phyloP scores from a whole-genome alignment of 1,140 invertebrate species.

The Colletes latitarsis region DNA sequence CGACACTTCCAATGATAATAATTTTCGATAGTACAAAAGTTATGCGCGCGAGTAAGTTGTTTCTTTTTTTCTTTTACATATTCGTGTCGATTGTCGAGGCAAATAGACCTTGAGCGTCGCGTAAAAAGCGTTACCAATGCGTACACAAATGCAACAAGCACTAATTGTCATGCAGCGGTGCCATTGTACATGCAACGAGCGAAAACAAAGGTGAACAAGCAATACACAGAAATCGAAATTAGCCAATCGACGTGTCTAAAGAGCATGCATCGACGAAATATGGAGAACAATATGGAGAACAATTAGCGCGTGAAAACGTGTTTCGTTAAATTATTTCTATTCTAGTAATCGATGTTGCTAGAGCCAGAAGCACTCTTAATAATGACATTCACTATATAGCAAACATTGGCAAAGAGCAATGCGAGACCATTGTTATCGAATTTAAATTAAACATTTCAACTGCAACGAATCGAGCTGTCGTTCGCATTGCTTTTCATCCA shows the following conservation, averaged over 20 bases:
- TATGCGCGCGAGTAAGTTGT: not conserved
- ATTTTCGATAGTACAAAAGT: not conserved
- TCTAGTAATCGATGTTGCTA: constrained; percentile 3
- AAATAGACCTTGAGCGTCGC: constrained; percentile 7
- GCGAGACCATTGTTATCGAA: not conserved
- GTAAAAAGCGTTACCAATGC: constrained; percentile 44
- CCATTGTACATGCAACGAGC: constrained; percentile 33
- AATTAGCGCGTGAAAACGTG: not conserved
- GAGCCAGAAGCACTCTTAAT: constrained; percentile 41
- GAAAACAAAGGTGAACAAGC: constrained; percentile 10
- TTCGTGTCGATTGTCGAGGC: constrained; percentile 18
- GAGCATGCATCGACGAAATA: constrained; percentile 14
- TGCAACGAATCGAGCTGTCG: not conserved
- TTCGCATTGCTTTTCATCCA: constrained; percentile 37
- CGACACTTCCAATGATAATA: not conserved
- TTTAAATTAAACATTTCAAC: not conserved
- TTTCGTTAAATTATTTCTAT: constrained; percentile 3
- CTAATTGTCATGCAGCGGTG: constrained; percentile 28
- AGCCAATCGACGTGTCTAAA: not conserved
- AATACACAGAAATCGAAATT: not conserved
- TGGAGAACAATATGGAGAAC: not conserved
- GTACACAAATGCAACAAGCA: constrained; percentile 28
- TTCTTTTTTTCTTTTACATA: not conserved
- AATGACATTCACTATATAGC: constrained; percentile 38
- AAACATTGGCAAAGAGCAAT: constrained; percentile 31